Evolutionary conservation across 2,888 invertebrate species (phyloP), one percentile per base, ranked within the genome.

Genomic region (Hydrotaea cyrtoneurina): DNA sequence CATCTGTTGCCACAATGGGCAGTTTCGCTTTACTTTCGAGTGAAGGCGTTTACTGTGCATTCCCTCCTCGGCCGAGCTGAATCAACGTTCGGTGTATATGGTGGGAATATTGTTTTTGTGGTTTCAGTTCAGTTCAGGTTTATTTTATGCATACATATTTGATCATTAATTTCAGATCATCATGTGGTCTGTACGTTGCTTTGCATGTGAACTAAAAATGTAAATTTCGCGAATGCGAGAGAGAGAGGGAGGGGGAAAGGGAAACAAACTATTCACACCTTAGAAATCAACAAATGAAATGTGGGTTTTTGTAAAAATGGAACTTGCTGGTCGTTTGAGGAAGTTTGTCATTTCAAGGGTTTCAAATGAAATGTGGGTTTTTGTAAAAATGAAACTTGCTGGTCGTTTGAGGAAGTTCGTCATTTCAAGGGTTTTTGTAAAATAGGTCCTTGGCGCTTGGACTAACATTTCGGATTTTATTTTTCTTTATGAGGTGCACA

Each of bases 111-210:
- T 21, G 57, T 62, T 81, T 62, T 66, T 57, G 31, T 53, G 23
- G 66, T 73, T 80, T 55, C n/a, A n/a, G n/a, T n/a, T 76, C 69
- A 46, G 50, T 57, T 73, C 26, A 73, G 72, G 55, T 73, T 59
- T 72, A 55, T 46, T 62, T 39, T 39, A 62, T 77, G 55, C 55
- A 73, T 71, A 81, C 80, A 76, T 77, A 81, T 81, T 81, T 77
- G 73, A 81, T 81, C 77, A 76, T 81, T 81, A 78, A 74, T 78
- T 82, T 82, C 73, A 78, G 50, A 82, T 82, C 81, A 82, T 72
- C 77, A 78, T 46, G 46, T 69, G 53, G 69, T 23, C 21, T 69
- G 69, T 23, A 50, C 64, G 53, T 26, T 23, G 39, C n/a, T 77
- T 78, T 77, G 81, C 81, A 78, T 82, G 76, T 81, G 76, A 81